phyloP scores from a whole-genome alignment of 2,113 vertebrate genomes.

The Lampris incognitus region DNA sequence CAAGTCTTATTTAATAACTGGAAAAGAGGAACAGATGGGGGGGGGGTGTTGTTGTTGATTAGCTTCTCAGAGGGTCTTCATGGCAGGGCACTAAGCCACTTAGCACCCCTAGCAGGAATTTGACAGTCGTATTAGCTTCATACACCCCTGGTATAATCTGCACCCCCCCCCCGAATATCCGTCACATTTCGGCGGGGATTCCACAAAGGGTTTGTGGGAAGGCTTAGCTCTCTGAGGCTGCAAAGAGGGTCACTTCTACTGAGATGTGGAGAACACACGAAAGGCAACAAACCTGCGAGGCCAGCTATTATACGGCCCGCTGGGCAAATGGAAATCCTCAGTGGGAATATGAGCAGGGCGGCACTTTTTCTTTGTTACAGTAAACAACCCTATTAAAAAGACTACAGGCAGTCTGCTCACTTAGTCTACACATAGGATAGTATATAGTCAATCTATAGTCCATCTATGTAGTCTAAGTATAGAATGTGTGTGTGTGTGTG shows the following conservation, averaged over 20 bases:
- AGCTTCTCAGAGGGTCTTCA: slow-evolving; percentile 62
- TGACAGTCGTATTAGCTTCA: slow-evolving; percentile 76
- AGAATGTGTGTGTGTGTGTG: background rate
- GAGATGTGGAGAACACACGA: slow-evolving; percentile 27
- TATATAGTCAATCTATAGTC: no score
- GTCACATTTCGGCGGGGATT: slow-evolving; percentile 74
- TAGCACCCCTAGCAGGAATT: slow-evolving; percentile 65
- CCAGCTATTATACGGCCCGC: slow-evolving; percentile 59
- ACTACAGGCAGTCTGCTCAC: slow-evolving; percentile 44
- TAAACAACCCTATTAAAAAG: slow-evolving; percentile 52
- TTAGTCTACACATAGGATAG: slow-evolving; percentile 29
- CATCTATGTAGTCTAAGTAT: no score
- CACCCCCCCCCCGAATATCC: slow-evolving; percentile 68
- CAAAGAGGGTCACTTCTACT: slow-evolving; percentile 70
- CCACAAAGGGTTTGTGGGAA: slow-evolving; percentile 54
- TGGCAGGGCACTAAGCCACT: slow-evolving; percentile 67
- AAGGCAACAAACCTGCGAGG: slow-evolving; percentile 23
- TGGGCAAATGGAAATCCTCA: slow-evolving; percentile 62
- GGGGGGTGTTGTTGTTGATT: slow-evolving; percentile 59
- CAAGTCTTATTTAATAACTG: slow-evolving; percentile 3
- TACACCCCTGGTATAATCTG: slow-evolving; percentile 69
- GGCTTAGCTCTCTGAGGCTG: slow-evolving; percentile 68
- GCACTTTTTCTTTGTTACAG: slow-evolving; percentile 47
- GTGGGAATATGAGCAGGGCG: slow-evolving; percentile 34
- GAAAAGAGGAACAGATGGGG: slow-evolving; percentile 30